These are phyloP conservation scores for Petroica traversi DNA, from an alignment of 2,113 vertebrate genomes.

Conservation along the genomic window DNA sequence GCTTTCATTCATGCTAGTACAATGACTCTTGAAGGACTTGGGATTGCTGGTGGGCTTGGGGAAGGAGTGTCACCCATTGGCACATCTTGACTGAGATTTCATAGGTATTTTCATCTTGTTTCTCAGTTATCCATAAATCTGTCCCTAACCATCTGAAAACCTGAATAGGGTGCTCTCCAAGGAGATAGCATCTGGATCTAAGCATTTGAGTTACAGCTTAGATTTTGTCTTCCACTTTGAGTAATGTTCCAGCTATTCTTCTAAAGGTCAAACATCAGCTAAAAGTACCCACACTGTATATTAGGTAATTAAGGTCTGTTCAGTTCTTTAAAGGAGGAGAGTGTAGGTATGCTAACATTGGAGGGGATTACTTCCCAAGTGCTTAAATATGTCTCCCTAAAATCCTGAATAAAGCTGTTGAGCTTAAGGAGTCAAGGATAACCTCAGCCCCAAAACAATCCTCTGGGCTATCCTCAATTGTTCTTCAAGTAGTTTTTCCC, in stretches of 20 bases:
- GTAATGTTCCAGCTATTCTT: not conserved
- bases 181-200: not conserved
- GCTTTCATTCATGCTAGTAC: not conserved
- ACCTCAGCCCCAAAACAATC: not conserved
- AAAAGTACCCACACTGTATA: not conserved
- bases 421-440: rapidly evolving
- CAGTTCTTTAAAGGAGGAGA: not conserved
- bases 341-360: not conserved
- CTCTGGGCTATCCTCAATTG: rapidly evolving
- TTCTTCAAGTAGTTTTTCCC: not conserved
- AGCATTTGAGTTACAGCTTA: not conserved
- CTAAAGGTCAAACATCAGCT: not conserved
- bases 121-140: not conserved
- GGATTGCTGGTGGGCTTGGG: not conserved
- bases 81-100: not conserved
- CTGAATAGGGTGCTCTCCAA: not conserved
- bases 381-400: not conserved
- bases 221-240: not conserved
- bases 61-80: not conserved
- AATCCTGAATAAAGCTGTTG: not conserved
- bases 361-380: not conserved
- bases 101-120: not conserved
- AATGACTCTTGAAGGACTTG: not conserved
- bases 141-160: not conserved
- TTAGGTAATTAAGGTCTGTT: not conserved